Evolutionary conservation across 2,888 invertebrate species (phyloP), one percentile per base, ranked within the genome.

Genomic region (Apodemia zela): DNA sequence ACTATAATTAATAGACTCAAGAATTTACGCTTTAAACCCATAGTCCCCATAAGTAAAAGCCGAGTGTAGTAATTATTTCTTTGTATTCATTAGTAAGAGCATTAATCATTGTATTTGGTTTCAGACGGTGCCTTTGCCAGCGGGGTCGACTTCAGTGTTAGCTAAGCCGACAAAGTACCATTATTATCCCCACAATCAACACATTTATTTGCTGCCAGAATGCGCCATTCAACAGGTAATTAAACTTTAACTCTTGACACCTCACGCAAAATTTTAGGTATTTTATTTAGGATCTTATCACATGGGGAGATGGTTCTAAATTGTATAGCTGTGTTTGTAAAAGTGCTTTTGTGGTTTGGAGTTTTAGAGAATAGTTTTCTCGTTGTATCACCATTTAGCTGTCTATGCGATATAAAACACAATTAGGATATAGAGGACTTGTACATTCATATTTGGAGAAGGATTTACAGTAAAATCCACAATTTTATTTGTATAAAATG

Each of bases 181-280:
- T 86, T 97, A 97, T 91, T 97, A 97, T 86, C 97, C 97, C 38
- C 97, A 97, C 90, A 97, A 97, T 89, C 97, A 97, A 87, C 97
- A 97, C 89, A 96, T 97, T 79, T 97, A 97, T 89, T 92, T 97
- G 77, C 93, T 98, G 74, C 98, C 98, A 68, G 98, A 98, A 89
- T 98, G 98, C 89, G 98, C 98, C 71, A 97, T 98, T 75, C 98
- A 98, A 89, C 98, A 98, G 93, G 96, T 91, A 80, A 82, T 75
- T 73, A 66, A 65, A 68, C 68, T 68, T 67, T 13, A 21, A 54
- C 54, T 49, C 17, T 54, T 54, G 15, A 54, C 54, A 54, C 54
- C 25, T 54, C 21, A 13, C 25, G 54, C 54, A 15, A 54, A 25
- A 54, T 21, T 18, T 25, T 25, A 13, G 25, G 1, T 15, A 54